Evolutionary conservation across 2,797 vertebrate species (phyloP).

Genomic region (Gallinago solitaria): DNA sequence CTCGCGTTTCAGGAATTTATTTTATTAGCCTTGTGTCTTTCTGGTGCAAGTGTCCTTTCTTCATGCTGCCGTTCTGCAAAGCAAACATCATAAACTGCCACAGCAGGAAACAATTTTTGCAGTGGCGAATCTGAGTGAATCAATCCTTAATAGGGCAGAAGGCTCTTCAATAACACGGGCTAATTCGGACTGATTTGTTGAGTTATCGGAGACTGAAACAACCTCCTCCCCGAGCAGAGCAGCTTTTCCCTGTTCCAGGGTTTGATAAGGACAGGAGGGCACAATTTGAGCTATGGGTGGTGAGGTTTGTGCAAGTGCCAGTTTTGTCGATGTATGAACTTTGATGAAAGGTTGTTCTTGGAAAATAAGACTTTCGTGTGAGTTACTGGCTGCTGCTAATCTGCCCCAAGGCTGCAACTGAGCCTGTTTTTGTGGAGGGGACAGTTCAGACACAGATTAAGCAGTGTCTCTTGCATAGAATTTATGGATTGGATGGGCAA

Average conservation of each 20-base stretch:
- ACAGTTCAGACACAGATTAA: not conserved
- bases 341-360: not conserved
- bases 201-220: not conserved
- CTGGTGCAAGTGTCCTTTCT: not conserved
- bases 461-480: not conserved
- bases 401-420: not conserved
- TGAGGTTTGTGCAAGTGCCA: not conserved
- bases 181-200: not conserved
- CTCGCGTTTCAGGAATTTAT: conserved; percentile 6
- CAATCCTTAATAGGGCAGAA: not conserved
- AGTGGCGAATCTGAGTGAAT: not conserved
- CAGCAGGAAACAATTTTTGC: conserved; percentile 8
- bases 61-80: not conserved
- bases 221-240: not conserved
- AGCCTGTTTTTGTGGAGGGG: not conserved
- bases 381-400: not conserved
- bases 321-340: not conserved
- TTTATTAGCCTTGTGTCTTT: not conserved
- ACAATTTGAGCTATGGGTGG: not conserved
- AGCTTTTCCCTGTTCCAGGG: not conserved
- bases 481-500: not conserved
- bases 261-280: not conserved
- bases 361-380: not conserved
- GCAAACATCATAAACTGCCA: not conserved
- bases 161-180: not conserved